Conservation (phyloP, 2,888 invertebrate genomes). For the Athetis lepigone region DNA sequence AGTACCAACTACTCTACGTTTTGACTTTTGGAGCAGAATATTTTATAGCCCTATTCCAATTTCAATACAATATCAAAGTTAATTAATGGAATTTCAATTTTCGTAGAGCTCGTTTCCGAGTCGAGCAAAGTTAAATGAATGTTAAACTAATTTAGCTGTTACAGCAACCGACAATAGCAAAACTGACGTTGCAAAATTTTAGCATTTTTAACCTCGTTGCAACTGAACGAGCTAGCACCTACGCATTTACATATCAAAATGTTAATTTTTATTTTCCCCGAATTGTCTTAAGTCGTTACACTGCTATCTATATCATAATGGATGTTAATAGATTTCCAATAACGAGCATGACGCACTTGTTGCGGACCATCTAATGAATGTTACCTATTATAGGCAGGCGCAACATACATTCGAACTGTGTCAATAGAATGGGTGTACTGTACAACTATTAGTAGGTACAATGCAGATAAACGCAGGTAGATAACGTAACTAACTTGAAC, state of each 20-base stretch:
- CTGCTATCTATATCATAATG: slow-evolving; percentile 29
- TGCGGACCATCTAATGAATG: slow-evolving; percentile 54
- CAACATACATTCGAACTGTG: slow-evolving; percentile 56
- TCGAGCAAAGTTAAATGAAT: slow-evolving; percentile 45
- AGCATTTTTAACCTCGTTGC: slow-evolving; percentile 22
- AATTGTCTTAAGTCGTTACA: slow-evolving; percentile 6
- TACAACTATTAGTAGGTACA: slow-evolving; percentile 20
- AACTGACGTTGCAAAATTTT: slow-evolving; percentile 30
- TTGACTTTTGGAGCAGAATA: slow-evolving; percentile 8
- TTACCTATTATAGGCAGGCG: slow-evolving; percentile 51
- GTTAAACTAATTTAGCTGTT: slow-evolving; percentile 46
- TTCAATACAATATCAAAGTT: slow-evolving; percentile 38
- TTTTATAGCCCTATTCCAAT: slow-evolving; percentile 14
- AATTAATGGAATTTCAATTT: slow-evolving; percentile 57
- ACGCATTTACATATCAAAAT: background rate
- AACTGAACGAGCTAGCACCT: background rate
- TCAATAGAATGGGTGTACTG: slow-evolving; percentile 56
- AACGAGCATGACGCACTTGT: slow-evolving; percentile 54
- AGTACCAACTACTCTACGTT: background rate
- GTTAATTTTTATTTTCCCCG: slow-evolving; percentile 7
- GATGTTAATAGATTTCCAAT: slow-evolving; percentile 52
- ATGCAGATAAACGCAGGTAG: slow-evolving; percentile 49
- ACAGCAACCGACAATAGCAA: slow-evolving; percentile 36
- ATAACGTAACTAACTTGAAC: slow-evolving; percentile 31
- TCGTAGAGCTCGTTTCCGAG: slow-evolving; percentile 32